phyloP scores from a whole-genome alignment of 2,797 vertebrate genomes.

The Spea hammondii region DNA sequence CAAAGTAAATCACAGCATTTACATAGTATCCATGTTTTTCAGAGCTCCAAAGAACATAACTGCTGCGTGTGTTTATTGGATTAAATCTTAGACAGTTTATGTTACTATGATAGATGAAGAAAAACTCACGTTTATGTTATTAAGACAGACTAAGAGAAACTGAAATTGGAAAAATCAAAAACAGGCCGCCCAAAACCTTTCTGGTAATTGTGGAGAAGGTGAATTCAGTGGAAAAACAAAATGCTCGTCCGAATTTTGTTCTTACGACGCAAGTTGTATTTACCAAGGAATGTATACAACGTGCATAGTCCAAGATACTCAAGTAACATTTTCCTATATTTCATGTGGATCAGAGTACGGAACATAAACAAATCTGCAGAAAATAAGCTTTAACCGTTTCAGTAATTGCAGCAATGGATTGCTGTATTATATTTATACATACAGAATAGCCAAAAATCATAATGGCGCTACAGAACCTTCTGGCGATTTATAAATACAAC shows the following conservation, averaged over 20 bases:
- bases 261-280: background rate
- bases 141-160: background rate
- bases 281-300: constrained; percentile 32
- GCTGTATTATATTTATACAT: too few species aligned
- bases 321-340: constrained; percentile 9
- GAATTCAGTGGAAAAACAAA: constrained; percentile 9
- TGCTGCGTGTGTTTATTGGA: constrained; percentile 37
- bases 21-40: constrained; percentile 26
- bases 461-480: too few species aligned
- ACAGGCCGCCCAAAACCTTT: background rate
- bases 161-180: constrained; percentile 18
- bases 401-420: too few species aligned
- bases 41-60: constrained; percentile 33
- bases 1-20: constrained; percentile 30
- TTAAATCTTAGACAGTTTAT: constrained; percentile 17
- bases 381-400: background rate
- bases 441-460: too few species aligned
- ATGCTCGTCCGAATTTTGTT: constrained; percentile 14
- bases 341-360: background rate
- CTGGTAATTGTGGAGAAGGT: constrained; percentile 9
- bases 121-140: background rate
- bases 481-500: too few species aligned
- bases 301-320: constrained; percentile 7
- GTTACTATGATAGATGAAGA: constrained; percentile 5
- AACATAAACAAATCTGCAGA: constrained; percentile 4